Evolutionary conservation across 2,888 invertebrate genomes (phyloP), one percentile per base, ranked within the genome.

Genomic region (Chorisops tibialis): DNA sequence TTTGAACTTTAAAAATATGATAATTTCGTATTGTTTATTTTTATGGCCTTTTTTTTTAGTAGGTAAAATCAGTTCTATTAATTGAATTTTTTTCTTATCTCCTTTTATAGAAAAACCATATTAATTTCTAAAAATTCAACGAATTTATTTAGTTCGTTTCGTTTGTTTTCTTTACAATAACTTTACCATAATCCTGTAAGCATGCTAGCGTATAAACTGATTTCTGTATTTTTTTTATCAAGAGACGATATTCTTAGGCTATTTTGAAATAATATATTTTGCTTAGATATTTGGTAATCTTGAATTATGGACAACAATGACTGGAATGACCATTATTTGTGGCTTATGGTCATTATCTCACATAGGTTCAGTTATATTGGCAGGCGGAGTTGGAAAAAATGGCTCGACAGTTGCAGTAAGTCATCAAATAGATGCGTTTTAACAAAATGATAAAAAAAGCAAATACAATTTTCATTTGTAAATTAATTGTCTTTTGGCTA

Each of bases 401-500:
- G 97, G 96, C 81, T 97, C 97, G 72, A 96, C 98, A 70, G 95
- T 97, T 73, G 97, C 97, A 82, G 97, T 97, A 91, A 92, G 93
- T 84, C 30, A 30, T 30, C 30, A n/a, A 39, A 19, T 22, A 14
- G 21, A 38, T 50, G 22, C 24, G 19, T 24, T 37, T 22, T 58
- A 19, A 19, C 3, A 48, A 48, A 43, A 48, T 2, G 3, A 30
- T 7, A 30, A 30, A 30, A 30, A 30, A 30, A 30, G 9, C 30
- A 59, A 11, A 59, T 18, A 35, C 11, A 45, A 45, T 45, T 45
- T 14, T 45, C 11, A 14, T 45, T 45, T 4, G 21, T 45, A 19
- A 9, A 14, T 11, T 45, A n/a, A 19, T 45, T 45, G n/a, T 45
- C 21, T 45, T 12, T 45, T 45, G 11, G n/a, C 21, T 45, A 14